Base-by-base conservation (phyloP, 2,888 invertebrate genomes). In the Phalera bucephala region DNA sequence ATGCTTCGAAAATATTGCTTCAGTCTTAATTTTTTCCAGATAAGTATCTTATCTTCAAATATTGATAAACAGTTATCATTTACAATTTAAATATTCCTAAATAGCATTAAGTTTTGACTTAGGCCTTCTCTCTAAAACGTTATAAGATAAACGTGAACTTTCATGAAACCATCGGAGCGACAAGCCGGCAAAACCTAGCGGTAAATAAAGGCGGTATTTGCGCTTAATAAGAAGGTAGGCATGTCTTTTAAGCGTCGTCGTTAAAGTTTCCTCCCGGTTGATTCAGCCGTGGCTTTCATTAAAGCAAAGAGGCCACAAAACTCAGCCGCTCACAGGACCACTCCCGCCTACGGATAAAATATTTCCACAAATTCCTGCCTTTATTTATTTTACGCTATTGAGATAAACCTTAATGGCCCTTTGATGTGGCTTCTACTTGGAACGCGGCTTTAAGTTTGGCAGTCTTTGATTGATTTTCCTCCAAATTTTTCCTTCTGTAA, bases 391-490 rank as follows among this genome's bases (percentile, higher is more conserved):
- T 76, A 73, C 76, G 83, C 80, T 78, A 75, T 82, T 80, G 75
- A 86, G 80, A 86, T 87, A 81, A 80, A 82, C 80, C 76, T 68
- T 86, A 87, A 88, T 86, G 79, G 76, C 67, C 68, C 85, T 87
- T 87, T 87, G 87, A 88, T 88, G 88, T 84, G 86, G 84, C 77
- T 73, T 52, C 48, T 57, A 69, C 69, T 76, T 42, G 64, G 63
- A 73, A 69, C 67, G 68, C 63, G 69, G 73, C 74, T 67, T 73
- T 70, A 80, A 82, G 76, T 87, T 86, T 83, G 77, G 69, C 76
- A 79, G 73, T 56, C 49, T 73, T 76, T 84, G 82, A 87, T 86
- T 86, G 83, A 84, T 87, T 85, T 77, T 73, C 70, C 72, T 70
- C 57, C 59, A 62, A 75, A 76, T 74, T 76, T 71, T 62, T 29